Conservation (phyloP, 2,888 invertebrate genomes). For the Phyllotreta striolata region DNA sequence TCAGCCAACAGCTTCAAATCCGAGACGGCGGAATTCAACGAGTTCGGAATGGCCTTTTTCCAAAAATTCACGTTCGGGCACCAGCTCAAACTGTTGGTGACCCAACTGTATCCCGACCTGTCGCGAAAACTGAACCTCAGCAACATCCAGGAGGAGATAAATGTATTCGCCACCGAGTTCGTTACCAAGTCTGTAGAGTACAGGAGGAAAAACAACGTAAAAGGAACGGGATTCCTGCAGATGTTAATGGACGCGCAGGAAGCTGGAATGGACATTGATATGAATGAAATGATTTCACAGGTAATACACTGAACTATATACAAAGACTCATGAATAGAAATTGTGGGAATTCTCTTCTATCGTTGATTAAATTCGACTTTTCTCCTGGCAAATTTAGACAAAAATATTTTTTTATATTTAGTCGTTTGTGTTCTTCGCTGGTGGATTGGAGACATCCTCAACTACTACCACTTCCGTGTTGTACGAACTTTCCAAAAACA, state of each 20-base stretch:
- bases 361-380: too few species aligned
- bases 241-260: constrained; percentile 47
- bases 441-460: constrained; percentile 70
- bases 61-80: too few species aligned
- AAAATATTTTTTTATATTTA: constrained; percentile 51
- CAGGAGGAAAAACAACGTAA: constrained; percentile 46
- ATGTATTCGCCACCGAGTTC: constrained; percentile 49
- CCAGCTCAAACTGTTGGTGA: too few species aligned
- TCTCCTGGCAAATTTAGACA: too few species aligned
- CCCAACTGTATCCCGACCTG: constrained; percentile 38
- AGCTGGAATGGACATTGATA: constrained; percentile 36
- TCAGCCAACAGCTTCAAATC: too few species aligned
- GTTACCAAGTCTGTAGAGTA: constrained; percentile 49
- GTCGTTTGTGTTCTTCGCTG: constrained; percentile 67
- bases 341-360: too few species aligned
- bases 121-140: constrained; percentile 35
- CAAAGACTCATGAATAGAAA: not conserved
- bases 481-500: constrained; percentile 63
- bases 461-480: constrained; percentile 66
- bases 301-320: constrained; percentile 36
- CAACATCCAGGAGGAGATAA: constrained; percentile 42
- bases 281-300: constrained; percentile 61
- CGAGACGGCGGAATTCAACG: too few species aligned
- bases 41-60: too few species aligned
- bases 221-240: constrained; percentile 48